Evolutionary conservation across 2,888 invertebrate genomes (phyloP).

Genomic region (Lamellibrachia columna): DNA sequence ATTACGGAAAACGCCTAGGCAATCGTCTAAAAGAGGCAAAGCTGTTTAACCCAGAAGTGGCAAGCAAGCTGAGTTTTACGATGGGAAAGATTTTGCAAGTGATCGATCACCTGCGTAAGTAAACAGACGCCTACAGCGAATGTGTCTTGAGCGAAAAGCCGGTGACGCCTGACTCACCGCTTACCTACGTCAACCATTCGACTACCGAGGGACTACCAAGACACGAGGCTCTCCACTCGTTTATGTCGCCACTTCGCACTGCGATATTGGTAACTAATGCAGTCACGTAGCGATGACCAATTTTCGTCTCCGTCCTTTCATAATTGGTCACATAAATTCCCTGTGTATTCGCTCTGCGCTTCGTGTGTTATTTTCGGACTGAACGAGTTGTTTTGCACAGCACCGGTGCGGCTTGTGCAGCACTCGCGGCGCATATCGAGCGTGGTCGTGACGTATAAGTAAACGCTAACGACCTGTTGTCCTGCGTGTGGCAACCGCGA

Average conservation of each 20-base stretch:
- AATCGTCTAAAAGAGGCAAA: too few species aligned
- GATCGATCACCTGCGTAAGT: neutral
- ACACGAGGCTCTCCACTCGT: neutral
- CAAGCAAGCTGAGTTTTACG: neutral
- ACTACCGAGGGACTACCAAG: neutral
- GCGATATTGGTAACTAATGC: neutral
- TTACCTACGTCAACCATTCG: conserved; percentile 16
- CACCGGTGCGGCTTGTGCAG: neutral
- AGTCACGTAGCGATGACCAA: neutral
- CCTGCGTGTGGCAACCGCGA: neutral
- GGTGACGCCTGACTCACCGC: neutral
- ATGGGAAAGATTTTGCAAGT: neutral
- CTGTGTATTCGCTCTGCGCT: neutral
- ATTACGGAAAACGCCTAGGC: too few species aligned
- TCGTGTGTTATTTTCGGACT: neutral
- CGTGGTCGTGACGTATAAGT: neutral
- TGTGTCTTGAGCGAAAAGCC: neutral
- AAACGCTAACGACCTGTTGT: neutral
- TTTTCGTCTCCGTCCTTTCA: neutral
- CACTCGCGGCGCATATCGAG: neutral
- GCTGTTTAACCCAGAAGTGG: too few species aligned
- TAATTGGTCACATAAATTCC: neutral
- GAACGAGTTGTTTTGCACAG: neutral
- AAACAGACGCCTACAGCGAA: neutral
- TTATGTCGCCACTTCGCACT: neutral